Conservation (phyloP, 2,113 vertebrate species). For the Bufo gargarizans region DNA sequence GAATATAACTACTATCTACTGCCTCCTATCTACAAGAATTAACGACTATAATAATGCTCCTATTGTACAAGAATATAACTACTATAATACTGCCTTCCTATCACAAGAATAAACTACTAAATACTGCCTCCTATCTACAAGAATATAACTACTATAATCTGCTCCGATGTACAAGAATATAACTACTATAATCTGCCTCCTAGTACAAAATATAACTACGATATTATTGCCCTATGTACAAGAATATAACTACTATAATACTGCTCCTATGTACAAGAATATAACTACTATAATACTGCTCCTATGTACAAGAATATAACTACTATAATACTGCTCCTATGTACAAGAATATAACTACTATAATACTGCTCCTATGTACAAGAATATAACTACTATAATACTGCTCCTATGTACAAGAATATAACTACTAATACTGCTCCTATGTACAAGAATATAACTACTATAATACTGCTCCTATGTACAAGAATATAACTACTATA, state of each 20-base stretch:
- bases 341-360: no score
- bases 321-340: constrained; percentile 9
- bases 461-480: not conserved
- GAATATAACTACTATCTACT: no score
- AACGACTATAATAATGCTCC: not conserved
- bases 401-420: not conserved
- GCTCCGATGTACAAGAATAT: not conserved
- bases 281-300: constrained; percentile 7
- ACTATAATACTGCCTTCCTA: constrained; percentile 3
- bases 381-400: constrained; percentile 13
- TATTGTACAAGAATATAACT: constrained; percentile 13
- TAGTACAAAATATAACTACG: constrained; percentile 5
- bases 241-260: constrained; percentile 14
- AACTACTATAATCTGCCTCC: constrained; percentile 1
- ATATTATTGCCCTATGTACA: constrained; percentile 4
- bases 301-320: constrained; percentile 15
- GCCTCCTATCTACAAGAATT: constrained; percentile 3
- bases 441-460: not conserved
- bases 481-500: constrained; percentile 8
- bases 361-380: constrained; percentile 1
- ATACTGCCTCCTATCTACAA: not conserved
- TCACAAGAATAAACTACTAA: constrained; percentile 1
- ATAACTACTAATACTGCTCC: not conserved
- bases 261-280: constrained; percentile 10
- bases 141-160: constrained; percentile 15